Conservation (phyloP, 2,797 vertebrate genomes). For the Kryptopterus vitreolus region DNA sequence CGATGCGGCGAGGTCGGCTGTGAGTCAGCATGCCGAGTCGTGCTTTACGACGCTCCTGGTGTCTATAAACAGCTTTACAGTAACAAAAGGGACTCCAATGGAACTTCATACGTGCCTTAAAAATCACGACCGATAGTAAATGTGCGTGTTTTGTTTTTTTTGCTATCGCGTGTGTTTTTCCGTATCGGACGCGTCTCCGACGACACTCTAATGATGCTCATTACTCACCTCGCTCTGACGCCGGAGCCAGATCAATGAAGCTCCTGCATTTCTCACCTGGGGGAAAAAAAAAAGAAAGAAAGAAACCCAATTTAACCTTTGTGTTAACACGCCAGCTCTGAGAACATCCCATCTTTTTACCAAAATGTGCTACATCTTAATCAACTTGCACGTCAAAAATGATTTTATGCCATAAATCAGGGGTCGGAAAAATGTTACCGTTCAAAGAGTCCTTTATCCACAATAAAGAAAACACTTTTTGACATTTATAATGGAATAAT, state of each 20-base stretch:
- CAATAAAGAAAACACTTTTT: no score
- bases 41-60: background rate
- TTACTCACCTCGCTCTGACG: constrained; percentile 93
- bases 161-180: constrained; percentile 1
- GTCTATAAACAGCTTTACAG: background rate
- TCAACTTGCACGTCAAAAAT: background rate
- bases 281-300: constrained; percentile 56
- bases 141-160: constrained; percentile 25
- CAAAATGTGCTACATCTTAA: no score
- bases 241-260: constrained; percentile 96
- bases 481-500: no score
- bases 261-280: constrained; percentile 96
- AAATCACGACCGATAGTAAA: constrained; percentile 23
- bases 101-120: background rate
- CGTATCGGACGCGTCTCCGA: constrained; percentile 44
- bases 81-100: background rate
- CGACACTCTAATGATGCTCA: constrained; percentile 64
- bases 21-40: background rate
- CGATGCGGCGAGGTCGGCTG: background rate
- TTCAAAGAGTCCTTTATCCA: no score
- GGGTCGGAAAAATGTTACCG: no score
- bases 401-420: background rate
- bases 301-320: constrained; percentile 44
- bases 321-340: constrained; percentile 41
- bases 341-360: background rate